Evolutionary conservation across 2,797 vertebrate genomes (phyloP).

Genomic region (Ficedula albicollis): DNA sequence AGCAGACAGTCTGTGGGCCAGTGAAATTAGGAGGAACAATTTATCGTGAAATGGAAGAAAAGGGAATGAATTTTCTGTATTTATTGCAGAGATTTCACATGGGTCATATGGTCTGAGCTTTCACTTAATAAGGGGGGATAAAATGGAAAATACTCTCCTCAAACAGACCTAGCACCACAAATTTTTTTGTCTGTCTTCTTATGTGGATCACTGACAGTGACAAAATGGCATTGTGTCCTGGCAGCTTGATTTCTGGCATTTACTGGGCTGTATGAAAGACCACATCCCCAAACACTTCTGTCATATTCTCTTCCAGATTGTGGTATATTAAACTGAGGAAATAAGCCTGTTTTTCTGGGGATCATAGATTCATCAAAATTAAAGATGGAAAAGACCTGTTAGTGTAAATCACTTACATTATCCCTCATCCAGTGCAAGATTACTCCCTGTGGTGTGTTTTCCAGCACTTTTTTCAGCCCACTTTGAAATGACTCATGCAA

Average conservation of each 20-base stretch:
- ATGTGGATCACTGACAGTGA: neutral
- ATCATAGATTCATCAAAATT: slow-evolving; percentile 45
- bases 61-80: neutral
- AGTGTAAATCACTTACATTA: slow-evolving; percentile 37
- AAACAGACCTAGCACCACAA: neutral
- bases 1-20: neutral
- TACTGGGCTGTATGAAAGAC: slow-evolving; percentile 4
- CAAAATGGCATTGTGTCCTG: neutral
- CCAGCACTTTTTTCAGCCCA: slow-evolving; percentile 9
- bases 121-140: rapidly evolving
- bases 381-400: slow-evolving; percentile 47
- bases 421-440: slow-evolving; percentile 6
- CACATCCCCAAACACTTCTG: slow-evolving; percentile 35
- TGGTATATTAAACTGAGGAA: slow-evolving; percentile 25
- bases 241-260: slow-evolving; percentile 37
- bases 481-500: slow-evolving; percentile 54
- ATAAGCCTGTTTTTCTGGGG: neutral
- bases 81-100: neutral
- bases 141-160: neutral
- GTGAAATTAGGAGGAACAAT: neutral
- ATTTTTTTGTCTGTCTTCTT: neutral
- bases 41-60: neutral
- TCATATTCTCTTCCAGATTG: slow-evolving; percentile 39
- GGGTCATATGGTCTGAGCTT: neutral
- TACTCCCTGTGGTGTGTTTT: slow-evolving; percentile 29